phyloP scores from a whole-genome alignment of 92 coral and sea anemone species.

The Phenganax subtilis region DNA sequence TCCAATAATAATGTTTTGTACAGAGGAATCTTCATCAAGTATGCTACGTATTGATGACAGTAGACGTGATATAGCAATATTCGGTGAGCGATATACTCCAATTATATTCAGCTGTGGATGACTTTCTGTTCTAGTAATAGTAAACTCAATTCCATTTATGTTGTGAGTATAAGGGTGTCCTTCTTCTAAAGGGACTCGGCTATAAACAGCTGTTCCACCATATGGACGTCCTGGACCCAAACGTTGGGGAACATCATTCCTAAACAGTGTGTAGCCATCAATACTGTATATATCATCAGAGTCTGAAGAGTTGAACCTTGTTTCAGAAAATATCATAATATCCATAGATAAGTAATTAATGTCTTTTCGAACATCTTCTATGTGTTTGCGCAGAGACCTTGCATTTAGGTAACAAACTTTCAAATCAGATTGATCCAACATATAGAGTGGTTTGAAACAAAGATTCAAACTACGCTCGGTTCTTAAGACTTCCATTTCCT shows the following conservation, averaged over 20 bases:
- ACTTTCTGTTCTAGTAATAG: constrained; percentile 44
- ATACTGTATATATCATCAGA: constrained; percentile 43
- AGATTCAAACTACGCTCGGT: constrained; percentile 7
- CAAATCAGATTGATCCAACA: background rate
- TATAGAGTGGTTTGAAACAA: constrained; percentile 1
- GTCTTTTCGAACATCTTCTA: constrained; percentile 49
- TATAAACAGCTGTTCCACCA: constrained; percentile 67
- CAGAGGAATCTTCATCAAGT: constrained; percentile 23
- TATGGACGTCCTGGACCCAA: constrained; percentile 48
- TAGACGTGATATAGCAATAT: constrained; percentile 45
- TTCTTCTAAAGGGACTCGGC: constrained; percentile 55
- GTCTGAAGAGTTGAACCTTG: constrained; percentile 48
- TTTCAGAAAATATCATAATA: constrained; percentile 46
- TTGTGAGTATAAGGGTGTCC: constrained; percentile 58
- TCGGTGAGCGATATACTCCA: constrained; percentile 64
- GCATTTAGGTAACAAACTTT: constrained; percentile 50
- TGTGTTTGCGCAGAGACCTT: constrained; percentile 58
- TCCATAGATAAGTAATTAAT: constrained; percentile 52
- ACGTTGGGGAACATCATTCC: constrained; percentile 45
- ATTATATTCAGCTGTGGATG: constrained; percentile 31
- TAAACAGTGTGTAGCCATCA: constrained; percentile 35
- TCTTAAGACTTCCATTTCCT: constrained; percentile 23
- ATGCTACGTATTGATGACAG: constrained; percentile 8
- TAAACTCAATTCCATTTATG: constrained; percentile 52
- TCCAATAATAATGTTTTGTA: constrained; percentile 48